Evolutionary conservation across 2,797 vertebrate species (phyloP).

Genomic region (Micropoecilia bifurca): DNA sequence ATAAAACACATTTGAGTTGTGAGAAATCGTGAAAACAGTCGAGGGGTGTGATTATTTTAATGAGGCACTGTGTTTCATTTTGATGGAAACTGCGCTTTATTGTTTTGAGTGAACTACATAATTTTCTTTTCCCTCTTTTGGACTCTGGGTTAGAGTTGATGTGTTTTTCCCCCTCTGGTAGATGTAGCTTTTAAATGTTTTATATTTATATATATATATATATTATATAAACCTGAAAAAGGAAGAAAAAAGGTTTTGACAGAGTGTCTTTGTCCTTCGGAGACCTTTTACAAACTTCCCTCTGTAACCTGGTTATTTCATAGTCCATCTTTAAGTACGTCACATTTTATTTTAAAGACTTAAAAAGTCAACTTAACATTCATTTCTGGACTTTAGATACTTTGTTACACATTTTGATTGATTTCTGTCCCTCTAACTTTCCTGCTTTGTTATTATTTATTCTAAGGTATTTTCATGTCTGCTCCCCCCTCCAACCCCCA

Average conservation of each 20-base stretch:
- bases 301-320: background rate
- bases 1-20: background rate
- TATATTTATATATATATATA: too few species aligned
- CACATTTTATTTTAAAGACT: background rate
- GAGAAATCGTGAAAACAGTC: background rate
- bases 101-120: background rate
- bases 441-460: background rate
- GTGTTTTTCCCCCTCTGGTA: background rate
- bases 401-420: background rate
- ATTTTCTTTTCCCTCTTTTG: background rate
- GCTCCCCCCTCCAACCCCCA: background rate
- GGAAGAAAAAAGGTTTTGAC: background rate
- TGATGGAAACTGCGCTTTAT: background rate
- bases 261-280: background rate
- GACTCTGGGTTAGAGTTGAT: background rate
- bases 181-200: background rate
- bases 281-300: background rate
- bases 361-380: background rate
- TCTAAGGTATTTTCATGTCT: slow-evolving; percentile 14
- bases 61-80: background rate
- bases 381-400: background rate
- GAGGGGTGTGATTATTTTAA: background rate
- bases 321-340: background rate
- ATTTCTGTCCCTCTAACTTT: background rate
- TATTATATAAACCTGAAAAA: too few species aligned